These are phyloP conservation scores for Madoqua kirkii DNA, from an alignment of 2,113 vertebrate genomes.

Conservation along the genomic window DNA sequence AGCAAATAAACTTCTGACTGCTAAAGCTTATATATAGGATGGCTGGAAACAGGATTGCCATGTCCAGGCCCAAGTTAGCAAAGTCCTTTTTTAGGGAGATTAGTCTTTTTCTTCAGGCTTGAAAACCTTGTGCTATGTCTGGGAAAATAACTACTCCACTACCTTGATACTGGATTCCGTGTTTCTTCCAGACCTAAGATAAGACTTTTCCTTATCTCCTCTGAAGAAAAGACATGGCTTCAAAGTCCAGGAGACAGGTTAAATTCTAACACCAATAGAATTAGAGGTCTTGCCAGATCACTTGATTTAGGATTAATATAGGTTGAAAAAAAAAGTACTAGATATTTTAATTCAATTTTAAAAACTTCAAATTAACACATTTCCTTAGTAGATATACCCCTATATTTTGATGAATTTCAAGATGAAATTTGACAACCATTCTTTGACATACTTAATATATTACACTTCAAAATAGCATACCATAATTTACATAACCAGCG, in stretches of 20 bases:
- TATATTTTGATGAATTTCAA: background rate
- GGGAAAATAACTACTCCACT: slow-evolving; percentile 52
- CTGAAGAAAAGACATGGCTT: slow-evolving; percentile 63
- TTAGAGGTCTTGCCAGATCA: slow-evolving; percentile 67
- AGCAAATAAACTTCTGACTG: slow-evolving; percentile 49
- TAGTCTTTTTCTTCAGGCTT: slow-evolving; percentile 65
- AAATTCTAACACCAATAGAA: slow-evolving; percentile 69
- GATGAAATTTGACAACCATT: background rate
- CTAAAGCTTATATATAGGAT: slow-evolving; percentile 35
- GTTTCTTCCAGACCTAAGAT: slow-evolving; percentile 73
- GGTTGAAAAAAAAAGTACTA: background rate
- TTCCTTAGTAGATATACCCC: background rate
- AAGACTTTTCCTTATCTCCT: slow-evolving; percentile 77
- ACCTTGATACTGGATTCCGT: slow-evolving; percentile 38
- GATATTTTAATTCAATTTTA: background rate
- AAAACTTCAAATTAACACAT: background rate
- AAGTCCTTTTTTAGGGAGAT: slow-evolving; percentile 65
- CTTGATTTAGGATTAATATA: slow-evolving; percentile 63
- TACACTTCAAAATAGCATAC: background rate
- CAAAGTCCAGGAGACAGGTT: slow-evolving; percentile 72
- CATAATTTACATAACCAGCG: background rate
- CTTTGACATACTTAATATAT: background rate
- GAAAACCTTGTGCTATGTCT: slow-evolving; percentile 49
- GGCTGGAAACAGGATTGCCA: slow-evolving; percentile 53
- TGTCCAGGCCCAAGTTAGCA: slow-evolving; percentile 59